Evolutionary conservation across 2,888 invertebrate genomes (phyloP), one percentile per base, ranked within the genome.

Genomic region (Philaethria dido): DNA sequence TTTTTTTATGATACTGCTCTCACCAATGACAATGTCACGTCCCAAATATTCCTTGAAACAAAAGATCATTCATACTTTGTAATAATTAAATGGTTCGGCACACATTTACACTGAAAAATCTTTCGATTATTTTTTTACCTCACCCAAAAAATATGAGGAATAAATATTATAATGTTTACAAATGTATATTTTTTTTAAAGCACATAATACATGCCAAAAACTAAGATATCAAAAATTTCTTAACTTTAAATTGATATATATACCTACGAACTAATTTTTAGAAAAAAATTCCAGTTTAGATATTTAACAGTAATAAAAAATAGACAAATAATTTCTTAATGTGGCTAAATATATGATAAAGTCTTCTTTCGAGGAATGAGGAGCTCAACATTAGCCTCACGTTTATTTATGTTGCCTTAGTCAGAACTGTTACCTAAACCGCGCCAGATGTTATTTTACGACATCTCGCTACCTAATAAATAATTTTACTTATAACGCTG

Each of bases 391-490:
- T 78, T 77, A 81, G 82, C 77, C 84, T 83, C 81, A 81, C 84
- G 88, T 89, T 91, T 91, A 90, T 92, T 91, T 91, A 88, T 87
- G 88, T 89, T 88, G 85, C 86, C 86, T 88, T 85, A 86, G 87
- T 86, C 88, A 87, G 86, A 86, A 86, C 80, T 83, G 80, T 84
- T 88, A 85, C 89, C 88, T 88, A 84, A 86, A 84, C 87, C 87
- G 80, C 86, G 83, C 89, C 90, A 92, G 88, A 91, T 91, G 91
- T 88, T 89, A 84, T 84, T 88, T 89, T 87, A 90, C 86, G 88
- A 88, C 88, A 84, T 82, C 84, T 84, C 79, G 78, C 83, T 83
- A 80, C 80, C 78, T 81, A 85, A 86, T 83, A 86, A 88, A 87
- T 84, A 82, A 81, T 70, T 64, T 67, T 64, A 66, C 62, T 67